Evolutionary conservation across 92 coral and sea anemone species (phyloP).

Genomic region (Palythoa caribaeorum): DNA sequence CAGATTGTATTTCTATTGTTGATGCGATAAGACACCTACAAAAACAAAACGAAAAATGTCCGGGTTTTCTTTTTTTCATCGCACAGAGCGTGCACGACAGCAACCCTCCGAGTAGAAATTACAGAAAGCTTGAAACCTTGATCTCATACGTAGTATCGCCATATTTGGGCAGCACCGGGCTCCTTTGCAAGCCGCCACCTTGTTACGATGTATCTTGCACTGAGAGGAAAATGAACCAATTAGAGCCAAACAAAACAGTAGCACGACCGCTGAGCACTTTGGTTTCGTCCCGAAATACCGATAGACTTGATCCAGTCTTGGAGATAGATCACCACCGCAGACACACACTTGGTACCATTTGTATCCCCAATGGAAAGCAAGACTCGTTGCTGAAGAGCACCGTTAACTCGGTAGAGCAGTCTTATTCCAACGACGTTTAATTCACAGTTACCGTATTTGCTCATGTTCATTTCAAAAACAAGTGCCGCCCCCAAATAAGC

Average conservation of each 20-base stretch:
- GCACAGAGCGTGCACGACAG: constrained; percentile 93
- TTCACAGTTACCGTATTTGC: too few species aligned
- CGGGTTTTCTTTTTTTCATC: not conserved
- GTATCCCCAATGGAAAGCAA: not conserved
- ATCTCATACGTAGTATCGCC: constrained; percentile 89
- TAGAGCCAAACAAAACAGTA: not conserved
- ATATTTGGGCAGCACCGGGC: constrained; percentile 86
- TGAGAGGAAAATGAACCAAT: constrained; percentile 18
- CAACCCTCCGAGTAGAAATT: constrained; percentile 72
- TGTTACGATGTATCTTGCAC: not conserved
- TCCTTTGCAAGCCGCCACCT: constrained; percentile 61
- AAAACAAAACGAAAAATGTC: too few species aligned
- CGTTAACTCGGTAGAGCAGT: not conserved
- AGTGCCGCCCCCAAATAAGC: too few species aligned
- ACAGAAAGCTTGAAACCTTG: constrained; percentile 83
- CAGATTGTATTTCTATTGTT: too few species aligned
- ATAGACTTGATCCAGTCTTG: constrained; percentile 77
- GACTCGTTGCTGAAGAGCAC: not conserved
- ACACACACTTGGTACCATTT: constrained; percentile 9
- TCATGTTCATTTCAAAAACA: too few species aligned
- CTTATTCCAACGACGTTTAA: constrained; percentile 9
- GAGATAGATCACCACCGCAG: constrained; percentile 63
- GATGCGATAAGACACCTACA: too few species aligned
- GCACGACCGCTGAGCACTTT: constrained; percentile 68
- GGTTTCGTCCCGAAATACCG: constrained; percentile 45